phyloP scores from a whole-genome alignment of 2,113 vertebrate species.

The Lethenteron camtschaticum region DNA sequence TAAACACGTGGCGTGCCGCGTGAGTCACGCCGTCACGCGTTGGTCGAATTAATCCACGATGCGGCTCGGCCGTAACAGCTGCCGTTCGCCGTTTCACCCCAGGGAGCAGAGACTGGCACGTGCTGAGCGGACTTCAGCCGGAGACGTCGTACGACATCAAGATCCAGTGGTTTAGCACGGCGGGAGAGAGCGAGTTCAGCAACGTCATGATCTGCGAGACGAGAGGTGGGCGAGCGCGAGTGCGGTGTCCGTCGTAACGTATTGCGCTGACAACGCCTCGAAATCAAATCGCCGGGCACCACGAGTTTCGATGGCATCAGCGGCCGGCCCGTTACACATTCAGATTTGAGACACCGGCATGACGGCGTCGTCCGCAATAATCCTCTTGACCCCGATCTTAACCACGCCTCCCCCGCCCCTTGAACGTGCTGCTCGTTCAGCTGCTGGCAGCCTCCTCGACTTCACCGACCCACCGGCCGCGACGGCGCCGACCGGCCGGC shows the following conservation, averaged over 20 bases:
- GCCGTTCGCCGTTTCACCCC: not conserved
- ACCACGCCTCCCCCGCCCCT: slow-evolving; percentile 27
- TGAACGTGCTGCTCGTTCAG: slow-evolving; percentile 8
- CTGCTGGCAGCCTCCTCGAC: slow-evolving; percentile 12
- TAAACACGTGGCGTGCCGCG: no score
- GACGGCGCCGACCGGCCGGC: no score
- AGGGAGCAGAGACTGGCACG: slow-evolving; percentile 68
- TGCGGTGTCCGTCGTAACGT: not conserved
- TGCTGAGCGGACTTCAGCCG: slow-evolving; percentile 62
- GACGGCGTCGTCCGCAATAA: slow-evolving; percentile 39
- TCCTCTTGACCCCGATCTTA: slow-evolving; percentile 16
- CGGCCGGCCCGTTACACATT: not conserved
- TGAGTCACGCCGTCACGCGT: no score
- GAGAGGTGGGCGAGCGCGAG: slow-evolving; percentile 33
- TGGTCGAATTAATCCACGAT: no score
- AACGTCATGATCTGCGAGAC: slow-evolving; percentile 96
- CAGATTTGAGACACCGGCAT: slow-evolving; percentile 12
- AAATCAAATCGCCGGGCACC: not conserved
- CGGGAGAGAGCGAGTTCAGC: slow-evolving; percentile 69
- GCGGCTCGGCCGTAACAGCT: not conserved
- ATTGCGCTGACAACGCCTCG: not conserved
- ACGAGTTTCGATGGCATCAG: not conserved
- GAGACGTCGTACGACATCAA: slow-evolving; percentile 89
- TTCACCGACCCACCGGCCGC: slow-evolving; percentile 13
- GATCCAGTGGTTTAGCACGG: slow-evolving; percentile 81